Evolutionary conservation across 2,797 vertebrate genomes (phyloP).

Genomic region (Astyanax mexicanus): DNA sequence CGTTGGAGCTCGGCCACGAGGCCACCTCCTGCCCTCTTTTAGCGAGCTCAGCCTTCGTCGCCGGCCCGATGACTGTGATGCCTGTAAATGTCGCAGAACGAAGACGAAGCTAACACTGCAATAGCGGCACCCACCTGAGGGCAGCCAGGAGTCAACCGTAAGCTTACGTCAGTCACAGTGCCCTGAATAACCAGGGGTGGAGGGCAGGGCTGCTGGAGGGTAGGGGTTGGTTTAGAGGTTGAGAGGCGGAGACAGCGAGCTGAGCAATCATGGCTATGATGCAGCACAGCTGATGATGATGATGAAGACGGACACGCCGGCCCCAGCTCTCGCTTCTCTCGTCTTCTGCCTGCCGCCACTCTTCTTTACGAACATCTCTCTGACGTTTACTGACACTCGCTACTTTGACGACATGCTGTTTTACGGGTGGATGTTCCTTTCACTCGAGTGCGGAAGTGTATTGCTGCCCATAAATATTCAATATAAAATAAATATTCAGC

Average conservation of each 20-base stretch:
- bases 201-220: no score
- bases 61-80: slow-evolving; percentile 32
- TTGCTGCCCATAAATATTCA: no score
- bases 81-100: slow-evolving; percentile 42
- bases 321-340: slow-evolving; percentile 9
- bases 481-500: no score
- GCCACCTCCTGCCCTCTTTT: slow-evolving; percentile 11
- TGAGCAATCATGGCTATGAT: slow-evolving; percentile 1
- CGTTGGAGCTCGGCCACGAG: slow-evolving; percentile 24
- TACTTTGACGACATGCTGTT: slow-evolving; percentile 1
- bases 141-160: slow-evolving; percentile 23
- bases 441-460: no score
- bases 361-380: slow-evolving; percentile 15
- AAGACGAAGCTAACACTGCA: slow-evolving; percentile 26
- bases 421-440: background rate
- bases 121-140: slow-evolving; percentile 45
- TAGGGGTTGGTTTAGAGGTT: background rate
- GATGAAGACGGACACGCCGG: slow-evolving; percentile 27
- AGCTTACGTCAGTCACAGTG: slow-evolving; percentile 42
- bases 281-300: slow-evolving; percentile 21
- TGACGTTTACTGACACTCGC: slow-evolving; percentile 26
- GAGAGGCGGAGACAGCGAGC: background rate
- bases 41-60: background rate
- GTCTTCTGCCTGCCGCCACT: slow-evolving; percentile 21
- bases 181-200: slow-evolving; percentile 28